phyloP scores from a whole-genome alignment of 2,113 vertebrate genomes.

The Polyodon spathula region DNA sequence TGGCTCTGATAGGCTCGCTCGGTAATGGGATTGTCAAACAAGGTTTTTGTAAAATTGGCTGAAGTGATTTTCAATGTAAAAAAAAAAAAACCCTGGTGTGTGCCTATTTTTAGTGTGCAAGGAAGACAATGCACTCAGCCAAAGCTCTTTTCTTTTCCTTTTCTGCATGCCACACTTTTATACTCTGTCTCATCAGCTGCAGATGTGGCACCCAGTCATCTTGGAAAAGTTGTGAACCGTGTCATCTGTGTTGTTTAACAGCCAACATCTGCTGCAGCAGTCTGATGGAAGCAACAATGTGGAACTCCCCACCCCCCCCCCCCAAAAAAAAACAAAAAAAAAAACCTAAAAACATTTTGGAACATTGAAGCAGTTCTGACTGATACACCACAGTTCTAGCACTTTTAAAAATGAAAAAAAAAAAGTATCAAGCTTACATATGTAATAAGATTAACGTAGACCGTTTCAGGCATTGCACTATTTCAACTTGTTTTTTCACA shows the following conservation, averaged over 20 bases:
- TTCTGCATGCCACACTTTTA: slow-evolving; percentile 55
- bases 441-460: too few relatives aligned
- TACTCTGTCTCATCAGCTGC: slow-evolving; percentile 55
- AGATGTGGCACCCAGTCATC: slow-evolving; percentile 66
- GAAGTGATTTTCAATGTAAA: slow-evolving; percentile 27
- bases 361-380: too few relatives aligned
- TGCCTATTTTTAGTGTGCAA: slow-evolving; percentile 57
- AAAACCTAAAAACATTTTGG: too few relatives aligned
- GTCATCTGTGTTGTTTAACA: slow-evolving; percentile 65
- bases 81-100: slow-evolving; percentile 22
- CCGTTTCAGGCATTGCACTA: too few relatives aligned
- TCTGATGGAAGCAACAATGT: slow-evolving; percentile 53
- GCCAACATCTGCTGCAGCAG: slow-evolving; percentile 69
- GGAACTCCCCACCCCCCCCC: slow-evolving; percentile 44
- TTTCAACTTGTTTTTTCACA: too few relatives aligned
- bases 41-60: slow-evolving; percentile 33
- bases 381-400: too few relatives aligned
- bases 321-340: too few relatives aligned
- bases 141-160: slow-evolving; percentile 31
- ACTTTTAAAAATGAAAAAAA: too few relatives aligned
- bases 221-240: slow-evolving; percentile 69
- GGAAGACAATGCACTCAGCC: slow-evolving; percentile 49
- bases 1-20: slow-evolving; percentile 36
- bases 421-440: too few relatives aligned
- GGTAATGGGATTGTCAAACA: slow-evolving; percentile 43